Conservation (phyloP, 2,113 vertebrate species). For the Sinocyclocheilus anshuiensis region DNA sequence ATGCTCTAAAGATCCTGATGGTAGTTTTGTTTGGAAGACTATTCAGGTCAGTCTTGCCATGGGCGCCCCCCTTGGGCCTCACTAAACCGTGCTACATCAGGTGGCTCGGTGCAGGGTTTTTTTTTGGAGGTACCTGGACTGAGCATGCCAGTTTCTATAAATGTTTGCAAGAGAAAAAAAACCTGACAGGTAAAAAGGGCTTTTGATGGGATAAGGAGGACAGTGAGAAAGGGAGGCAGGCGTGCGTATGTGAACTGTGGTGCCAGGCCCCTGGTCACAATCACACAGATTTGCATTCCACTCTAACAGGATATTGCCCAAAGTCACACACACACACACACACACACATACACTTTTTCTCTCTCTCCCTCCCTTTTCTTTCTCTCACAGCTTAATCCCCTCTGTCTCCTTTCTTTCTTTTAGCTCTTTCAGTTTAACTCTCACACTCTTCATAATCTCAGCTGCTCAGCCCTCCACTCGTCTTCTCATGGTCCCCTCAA, state of each 20-base stretch:
- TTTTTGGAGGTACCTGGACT: slow-evolving; percentile 12
- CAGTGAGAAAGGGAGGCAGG: slow-evolving; percentile 43
- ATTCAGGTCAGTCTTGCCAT: slow-evolving; percentile 42
- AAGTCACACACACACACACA: slow-evolving; percentile 55
- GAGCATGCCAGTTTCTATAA: slow-evolving; percentile 38
- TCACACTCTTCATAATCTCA: slow-evolving; percentile 13
- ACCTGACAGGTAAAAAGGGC: slow-evolving; percentile 38
- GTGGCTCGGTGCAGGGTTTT: neutral
- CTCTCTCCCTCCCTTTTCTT: slow-evolving; percentile 13
- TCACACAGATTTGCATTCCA: slow-evolving; percentile 74
- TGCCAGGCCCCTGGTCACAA: slow-evolving; percentile 68
- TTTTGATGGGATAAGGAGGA: slow-evolving; percentile 40
- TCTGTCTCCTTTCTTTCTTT: slow-evolving; percentile 14
- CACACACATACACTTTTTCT: neutral
- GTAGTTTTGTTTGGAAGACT: slow-evolving; percentile 33
- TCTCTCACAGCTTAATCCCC: slow-evolving; percentile 28
- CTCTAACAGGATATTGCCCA: slow-evolving; percentile 73
- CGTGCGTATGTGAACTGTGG: slow-evolving; percentile 55
- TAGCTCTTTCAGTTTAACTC: slow-evolving; percentile 21
- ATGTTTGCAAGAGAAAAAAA: slow-evolving; percentile 29
- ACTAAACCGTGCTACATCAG: slow-evolving; percentile 24
- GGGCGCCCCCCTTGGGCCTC: slow-evolving; percentile 38
- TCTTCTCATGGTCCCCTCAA: slow-evolving; percentile 10
- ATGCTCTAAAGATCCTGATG: slow-evolving; percentile 21
- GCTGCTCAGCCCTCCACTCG: slow-evolving; percentile 29